Conservation (phyloP, 2,797 vertebrate species). For the Oreochromis mossambicus region DNA sequence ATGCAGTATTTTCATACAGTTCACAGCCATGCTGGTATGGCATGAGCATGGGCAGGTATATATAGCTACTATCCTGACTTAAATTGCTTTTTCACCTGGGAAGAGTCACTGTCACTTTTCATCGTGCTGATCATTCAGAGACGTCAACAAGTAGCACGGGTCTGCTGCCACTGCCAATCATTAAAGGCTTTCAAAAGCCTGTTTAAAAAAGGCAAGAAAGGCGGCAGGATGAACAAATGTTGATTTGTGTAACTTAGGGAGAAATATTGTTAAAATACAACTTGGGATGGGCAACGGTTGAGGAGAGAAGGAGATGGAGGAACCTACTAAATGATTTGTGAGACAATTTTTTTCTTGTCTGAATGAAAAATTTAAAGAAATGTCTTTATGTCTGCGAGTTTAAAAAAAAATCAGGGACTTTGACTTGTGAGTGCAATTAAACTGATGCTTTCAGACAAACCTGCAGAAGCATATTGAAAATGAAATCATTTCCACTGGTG, state of each 20-base stretch:
- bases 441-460: not conserved
- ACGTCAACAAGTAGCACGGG: not conserved
- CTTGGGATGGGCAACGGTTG: not conserved
- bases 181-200: not conserved
- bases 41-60: not conserved
- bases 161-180: not conserved
- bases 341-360: not conserved
- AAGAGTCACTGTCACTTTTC: not conserved
- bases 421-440: not conserved
- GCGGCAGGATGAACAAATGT: not conserved
- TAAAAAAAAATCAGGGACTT: not conserved
- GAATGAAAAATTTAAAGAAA: accelerated
- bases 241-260: not conserved
- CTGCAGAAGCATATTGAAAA: not conserved
- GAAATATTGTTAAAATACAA: not conserved
- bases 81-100: not conserved
- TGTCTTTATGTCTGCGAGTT: not conserved
- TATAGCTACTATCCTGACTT: not conserved
- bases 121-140: not conserved
- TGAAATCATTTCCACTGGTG: not conserved
- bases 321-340: not conserved
- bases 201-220: not conserved
- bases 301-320: not conserved
- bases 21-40: not conserved
- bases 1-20: not conserved